A percentile compares a stretch with the other conserved stretches of the same genome.
Conservation (phyloP, 2,797 vertebrate species). For the Sphenopsis melanotis region DNA sequence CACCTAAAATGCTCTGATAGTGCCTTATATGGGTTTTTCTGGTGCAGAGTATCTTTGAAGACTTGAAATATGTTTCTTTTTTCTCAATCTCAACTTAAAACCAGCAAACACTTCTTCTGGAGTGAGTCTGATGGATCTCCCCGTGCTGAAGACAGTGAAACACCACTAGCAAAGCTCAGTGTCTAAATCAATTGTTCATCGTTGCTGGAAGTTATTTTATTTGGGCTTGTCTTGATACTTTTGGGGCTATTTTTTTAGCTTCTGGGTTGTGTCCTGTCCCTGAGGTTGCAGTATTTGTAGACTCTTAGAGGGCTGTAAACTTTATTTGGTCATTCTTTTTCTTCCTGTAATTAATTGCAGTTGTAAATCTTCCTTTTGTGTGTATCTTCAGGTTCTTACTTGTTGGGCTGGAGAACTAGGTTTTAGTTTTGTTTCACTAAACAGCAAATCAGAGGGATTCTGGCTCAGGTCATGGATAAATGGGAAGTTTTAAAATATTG, state of each 20-base stretch:
- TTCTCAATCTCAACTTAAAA: background rate
- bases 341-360: background rate
- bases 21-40: background rate
- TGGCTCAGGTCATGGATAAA: background rate
- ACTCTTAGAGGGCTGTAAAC: background rate
- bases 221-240: background rate
- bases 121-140: background rate
- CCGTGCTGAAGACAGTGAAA: background rate
- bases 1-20: background rate
- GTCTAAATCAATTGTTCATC: background rate
- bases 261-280: background rate
- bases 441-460: background rate
- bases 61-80: background rate
- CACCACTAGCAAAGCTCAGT: background rate
- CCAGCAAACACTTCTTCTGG: background rate
- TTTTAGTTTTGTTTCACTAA: background rate
- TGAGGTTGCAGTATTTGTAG: background rate
- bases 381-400: background rate
- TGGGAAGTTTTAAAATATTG: background rate
- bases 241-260: background rate
- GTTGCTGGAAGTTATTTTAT: background rate
- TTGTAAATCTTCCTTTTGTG: background rate
- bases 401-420: background rate
- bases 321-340: background rate
- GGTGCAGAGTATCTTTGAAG: background rate